phyloP scores from a whole-genome alignment of 1,140 invertebrate genomes.

The Drosophila sp. region DNA sequence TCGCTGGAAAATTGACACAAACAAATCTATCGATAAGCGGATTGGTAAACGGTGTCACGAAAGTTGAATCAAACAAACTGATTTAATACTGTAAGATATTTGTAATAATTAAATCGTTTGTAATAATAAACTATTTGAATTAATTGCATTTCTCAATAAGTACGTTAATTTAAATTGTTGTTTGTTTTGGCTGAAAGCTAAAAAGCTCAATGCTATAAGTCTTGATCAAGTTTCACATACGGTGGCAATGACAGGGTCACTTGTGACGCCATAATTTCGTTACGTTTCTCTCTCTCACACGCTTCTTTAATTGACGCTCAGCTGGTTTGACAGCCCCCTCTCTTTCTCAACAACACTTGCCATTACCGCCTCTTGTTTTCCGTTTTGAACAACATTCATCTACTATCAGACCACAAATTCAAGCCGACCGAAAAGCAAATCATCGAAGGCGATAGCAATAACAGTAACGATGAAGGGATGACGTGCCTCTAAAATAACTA shows the following conservation, averaged over 20 bases:
- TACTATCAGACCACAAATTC: constrained; percentile 45
- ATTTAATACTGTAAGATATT: no score
- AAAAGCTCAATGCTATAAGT: constrained; percentile 40
- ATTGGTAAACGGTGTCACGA: no score
- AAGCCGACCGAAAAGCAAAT: constrained; percentile 40
- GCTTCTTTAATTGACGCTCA: constrained; percentile 40
- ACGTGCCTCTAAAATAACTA: constrained; percentile 30
- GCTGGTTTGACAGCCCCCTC: constrained; percentile 47
- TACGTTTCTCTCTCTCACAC: constrained; percentile 19
- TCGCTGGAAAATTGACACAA: not conserved
- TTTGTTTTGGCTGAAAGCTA: not conserved
- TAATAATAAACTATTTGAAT: not conserved
- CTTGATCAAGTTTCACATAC: constrained; percentile 35
- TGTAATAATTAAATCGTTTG: no score
- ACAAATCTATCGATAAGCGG: not conserved
- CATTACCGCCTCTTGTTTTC: constrained; percentile 34
- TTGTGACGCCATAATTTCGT: constrained; percentile 36
- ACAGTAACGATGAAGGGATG: constrained; percentile 40
- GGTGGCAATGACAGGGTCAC: constrained; percentile 30
- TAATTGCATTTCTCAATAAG: not conserved
- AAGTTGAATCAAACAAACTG: no score
- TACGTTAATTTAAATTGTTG: not conserved
- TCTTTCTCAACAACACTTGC: constrained; percentile 25
- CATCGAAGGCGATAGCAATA: constrained; percentile 33
- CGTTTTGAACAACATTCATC: constrained; percentile 46